A percentile compares a stretch with the other conserved stretches of the same genome.
Evolutionary conservation across 2,888 invertebrate genomes (phyloP).

Genomic region (Hirtodrosophila cameraria): DNA sequence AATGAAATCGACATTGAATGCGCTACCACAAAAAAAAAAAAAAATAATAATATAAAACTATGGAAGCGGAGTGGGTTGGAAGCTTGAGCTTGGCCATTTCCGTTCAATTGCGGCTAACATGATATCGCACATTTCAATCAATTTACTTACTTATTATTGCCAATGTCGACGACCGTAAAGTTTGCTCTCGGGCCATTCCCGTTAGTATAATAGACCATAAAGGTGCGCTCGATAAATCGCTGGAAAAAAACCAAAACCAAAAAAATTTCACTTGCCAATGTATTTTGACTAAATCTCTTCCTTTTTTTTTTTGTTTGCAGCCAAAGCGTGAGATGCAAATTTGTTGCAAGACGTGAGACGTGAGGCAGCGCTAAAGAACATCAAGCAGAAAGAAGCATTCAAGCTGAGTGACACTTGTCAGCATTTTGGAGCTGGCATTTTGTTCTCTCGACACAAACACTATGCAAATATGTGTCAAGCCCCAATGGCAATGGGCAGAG

Average conservation of each 20-base stretch:
- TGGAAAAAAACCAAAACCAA: conserved; percentile 21
- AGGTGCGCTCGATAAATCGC: conserved; percentile 65
- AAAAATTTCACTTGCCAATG: conserved; percentile 55
- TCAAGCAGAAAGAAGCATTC: conserved; percentile 33
- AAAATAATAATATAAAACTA: conserved; percentile 21
- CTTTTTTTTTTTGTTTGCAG: conserved; percentile 16
- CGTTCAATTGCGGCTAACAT: conserved; percentile 69
- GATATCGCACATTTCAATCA: conserved; percentile 80
- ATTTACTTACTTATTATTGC: conserved; percentile 71
- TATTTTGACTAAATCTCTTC: neutral
- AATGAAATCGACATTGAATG: conserved; percentile 79
- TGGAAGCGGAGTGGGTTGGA: conserved; percentile 3
- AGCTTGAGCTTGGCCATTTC: conserved; percentile 53
- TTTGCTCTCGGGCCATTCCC: conserved; percentile 74
- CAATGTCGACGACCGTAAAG: conserved; percentile 36
- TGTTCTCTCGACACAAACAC: conserved; percentile 64
- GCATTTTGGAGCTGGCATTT: conserved; percentile 66
- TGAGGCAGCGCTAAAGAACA: conserved; percentile 2
- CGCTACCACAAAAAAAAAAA: conserved; percentile 66
- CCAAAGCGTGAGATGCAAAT: conserved; percentile 74
- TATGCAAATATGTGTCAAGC: conserved; percentile 75
- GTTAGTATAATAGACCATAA: conserved; percentile 78
- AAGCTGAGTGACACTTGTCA: conserved; percentile 74
- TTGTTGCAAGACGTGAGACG: conserved; percentile 52
- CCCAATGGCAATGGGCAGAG: conserved; percentile 61